These are phyloP conservation scores for Scaptodrosophila latifasciaeformis DNA, from an alignment of 2,888 invertebrate species.

Conservation along the genomic window DNA sequence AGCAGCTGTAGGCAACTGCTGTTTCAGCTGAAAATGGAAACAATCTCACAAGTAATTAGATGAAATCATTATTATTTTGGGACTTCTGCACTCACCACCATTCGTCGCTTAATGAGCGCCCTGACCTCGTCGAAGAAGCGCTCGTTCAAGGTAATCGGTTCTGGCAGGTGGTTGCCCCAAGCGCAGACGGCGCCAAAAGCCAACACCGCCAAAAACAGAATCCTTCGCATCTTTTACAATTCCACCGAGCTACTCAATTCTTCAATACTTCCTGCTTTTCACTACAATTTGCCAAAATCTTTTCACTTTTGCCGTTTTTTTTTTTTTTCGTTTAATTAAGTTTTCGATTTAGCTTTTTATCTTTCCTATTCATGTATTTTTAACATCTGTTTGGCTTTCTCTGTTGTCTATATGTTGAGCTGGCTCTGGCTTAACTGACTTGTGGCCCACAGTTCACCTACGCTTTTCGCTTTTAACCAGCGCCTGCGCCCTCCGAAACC, in stretches of 20 bases:
- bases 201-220: slow-evolving; percentile 39
- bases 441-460: slow-evolving; percentile 37
- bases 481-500: slow-evolving; percentile 50
- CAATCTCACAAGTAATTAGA: no score
- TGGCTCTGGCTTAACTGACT: slow-evolving; percentile 55
- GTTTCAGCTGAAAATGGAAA: slow-evolving; percentile 32
- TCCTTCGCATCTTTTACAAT: slow-evolving; percentile 27
- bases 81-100: slow-evolving; percentile 44
- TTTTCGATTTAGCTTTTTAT: not conserved
- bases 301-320: no score
- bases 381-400: slow-evolving; percentile 54
- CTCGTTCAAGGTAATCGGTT: slow-evolving; percentile 65
- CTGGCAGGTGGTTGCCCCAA: slow-evolving; percentile 58
- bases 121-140: slow-evolving; percentile 77
- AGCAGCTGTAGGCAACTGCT: slow-evolving; percentile 45
- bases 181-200: slow-evolving; percentile 24
- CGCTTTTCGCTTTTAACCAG: slow-evolving; percentile 57
- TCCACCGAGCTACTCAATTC: not conserved
- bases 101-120: slow-evolving; percentile 76
- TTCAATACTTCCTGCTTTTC: not conserved
- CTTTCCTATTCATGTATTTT: slow-evolving; percentile 7
- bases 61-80: no score
- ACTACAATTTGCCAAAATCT: no score
- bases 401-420: slow-evolving; percentile 59
- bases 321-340: not conserved